Percentiles rank a stretch among this genome's conserved stretches.
These are phyloP conservation scores for Cepphus grylle DNA, from an alignment of 2,113 vertebrate species.

Conservation along the genomic window DNA sequence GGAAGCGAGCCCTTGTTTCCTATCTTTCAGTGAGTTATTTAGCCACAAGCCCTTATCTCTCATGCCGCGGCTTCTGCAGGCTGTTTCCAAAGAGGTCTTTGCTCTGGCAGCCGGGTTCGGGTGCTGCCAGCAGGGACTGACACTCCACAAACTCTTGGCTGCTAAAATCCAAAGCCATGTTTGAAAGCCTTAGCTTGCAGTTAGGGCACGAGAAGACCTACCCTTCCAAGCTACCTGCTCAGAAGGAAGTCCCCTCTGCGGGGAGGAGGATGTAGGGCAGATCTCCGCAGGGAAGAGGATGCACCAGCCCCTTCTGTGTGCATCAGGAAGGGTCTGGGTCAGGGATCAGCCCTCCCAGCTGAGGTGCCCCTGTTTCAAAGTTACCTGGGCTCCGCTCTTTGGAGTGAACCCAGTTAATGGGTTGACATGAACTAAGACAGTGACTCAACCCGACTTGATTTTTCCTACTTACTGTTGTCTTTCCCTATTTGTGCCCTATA, in stretches of 20 bases:
- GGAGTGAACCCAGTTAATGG: not conserved
- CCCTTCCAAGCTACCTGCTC: not conserved
- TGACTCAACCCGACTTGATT: not conserved
- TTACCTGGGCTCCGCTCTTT: not conserved
- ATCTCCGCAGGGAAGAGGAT: not conserved
- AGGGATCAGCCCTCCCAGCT: not conserved
- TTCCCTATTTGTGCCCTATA: not conserved
- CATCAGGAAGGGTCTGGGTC: not conserved
- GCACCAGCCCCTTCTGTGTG: not conserved
- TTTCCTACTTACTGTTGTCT: not conserved
- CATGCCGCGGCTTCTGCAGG: not conserved
- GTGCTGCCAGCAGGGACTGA: not conserved
- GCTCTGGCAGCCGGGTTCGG: not conserved
- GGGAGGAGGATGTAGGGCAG: not conserved
- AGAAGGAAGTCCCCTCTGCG: not conserved
- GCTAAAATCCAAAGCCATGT: not conserved
- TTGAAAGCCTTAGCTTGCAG: not conserved
- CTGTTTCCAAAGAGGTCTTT: not conserved
- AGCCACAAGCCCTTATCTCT: not conserved
- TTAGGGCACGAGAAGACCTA: not conserved
- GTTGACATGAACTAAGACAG: not conserved
- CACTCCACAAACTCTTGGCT: not conserved
- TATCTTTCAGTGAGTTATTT: not conserved
- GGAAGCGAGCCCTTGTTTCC: not conserved
- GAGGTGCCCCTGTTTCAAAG: not conserved